These are phyloP conservation scores for Mustela lutreola DNA, from an alignment of 2,113 vertebrate genomes.

Conservation along the genomic window DNA sequence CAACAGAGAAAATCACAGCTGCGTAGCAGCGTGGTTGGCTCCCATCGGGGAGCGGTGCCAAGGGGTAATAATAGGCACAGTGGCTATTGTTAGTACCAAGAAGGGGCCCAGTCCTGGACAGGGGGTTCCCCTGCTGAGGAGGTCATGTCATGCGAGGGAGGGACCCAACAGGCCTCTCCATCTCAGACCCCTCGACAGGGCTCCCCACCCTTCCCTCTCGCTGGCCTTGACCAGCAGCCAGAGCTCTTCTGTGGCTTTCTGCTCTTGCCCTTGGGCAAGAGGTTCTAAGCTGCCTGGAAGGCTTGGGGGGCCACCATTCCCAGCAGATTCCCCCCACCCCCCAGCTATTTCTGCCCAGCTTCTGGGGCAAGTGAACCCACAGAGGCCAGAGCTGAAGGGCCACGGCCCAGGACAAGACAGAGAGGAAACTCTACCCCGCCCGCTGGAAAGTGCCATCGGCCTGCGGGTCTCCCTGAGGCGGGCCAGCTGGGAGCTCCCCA, in stretches of 20 bases:
- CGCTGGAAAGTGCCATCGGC: rapidly evolving
- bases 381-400: background rate
- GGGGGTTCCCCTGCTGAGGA: background rate
- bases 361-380: background rate
- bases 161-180: background rate
- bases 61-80: background rate
- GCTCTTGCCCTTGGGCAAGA: background rate
- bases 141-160: background rate
- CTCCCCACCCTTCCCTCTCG: background rate
- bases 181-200: background rate
- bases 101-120: background rate
- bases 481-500: background rate
- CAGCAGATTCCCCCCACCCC: background rate
- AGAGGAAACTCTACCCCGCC: background rate
- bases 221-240: background rate
- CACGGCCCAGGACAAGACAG: background rate
- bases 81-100: background rate
- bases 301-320: background rate
- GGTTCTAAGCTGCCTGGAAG: background rate
- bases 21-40: background rate
- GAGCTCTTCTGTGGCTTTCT: background rate
- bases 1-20: background rate
- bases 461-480: background rate
- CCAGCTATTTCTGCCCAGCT: background rate
- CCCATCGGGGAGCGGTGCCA: background rate